Evolutionary conservation across 2,113 vertebrate genomes (phyloP), one percentile per base, ranked within the genome.

Genomic region (Microcebus lehilahytsara): DNA sequence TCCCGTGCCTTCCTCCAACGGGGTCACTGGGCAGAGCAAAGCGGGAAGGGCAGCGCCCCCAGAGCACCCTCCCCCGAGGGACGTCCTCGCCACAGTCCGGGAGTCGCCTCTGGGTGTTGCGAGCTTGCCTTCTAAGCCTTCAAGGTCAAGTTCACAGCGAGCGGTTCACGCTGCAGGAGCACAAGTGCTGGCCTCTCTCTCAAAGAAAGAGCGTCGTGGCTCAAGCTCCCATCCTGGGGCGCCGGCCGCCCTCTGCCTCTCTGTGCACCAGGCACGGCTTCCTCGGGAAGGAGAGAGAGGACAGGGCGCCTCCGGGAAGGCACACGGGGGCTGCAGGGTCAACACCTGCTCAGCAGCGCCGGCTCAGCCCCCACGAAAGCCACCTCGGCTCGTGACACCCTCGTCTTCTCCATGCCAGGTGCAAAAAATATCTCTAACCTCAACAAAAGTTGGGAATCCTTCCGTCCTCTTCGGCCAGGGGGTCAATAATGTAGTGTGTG

Each of bases 401-500:
- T 93, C 74, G 16, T 84, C 51, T 95, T 53, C 64, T 91, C 93
- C 96, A 87, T 62, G 95, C 97, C 94, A 89, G 67, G 60, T 79
- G 46, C 46, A 79, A 85, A 95, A 97, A 96, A 66, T 96, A 96
- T 71, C 96, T 97, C 95, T 92, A 97, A 69, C 86, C 83, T 89
- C 79, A 95, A 97, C 93, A 95, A 91, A 98, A 92, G n/a, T 58
- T 74, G 30, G 14, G 20, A 67, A 83, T 93, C 78, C 91, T 94
- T 58, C n/a, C 6, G 9, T 77, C 49, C 81, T 95, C 89, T 79
- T 46, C 83, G 95, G 34, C 93, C 93, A 95, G 95, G 79, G 95
- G 92, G 89, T 96, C 96, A 96, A 89, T 96, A 96, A 97, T 95
- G 96, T 64, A 98, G 58, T 69, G 87, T 80, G 34, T 58, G 87